Evolutionary conservation across 2,888 invertebrate genomes (phyloP).

Genomic region (Synanthedon andrenaeformis): DNA sequence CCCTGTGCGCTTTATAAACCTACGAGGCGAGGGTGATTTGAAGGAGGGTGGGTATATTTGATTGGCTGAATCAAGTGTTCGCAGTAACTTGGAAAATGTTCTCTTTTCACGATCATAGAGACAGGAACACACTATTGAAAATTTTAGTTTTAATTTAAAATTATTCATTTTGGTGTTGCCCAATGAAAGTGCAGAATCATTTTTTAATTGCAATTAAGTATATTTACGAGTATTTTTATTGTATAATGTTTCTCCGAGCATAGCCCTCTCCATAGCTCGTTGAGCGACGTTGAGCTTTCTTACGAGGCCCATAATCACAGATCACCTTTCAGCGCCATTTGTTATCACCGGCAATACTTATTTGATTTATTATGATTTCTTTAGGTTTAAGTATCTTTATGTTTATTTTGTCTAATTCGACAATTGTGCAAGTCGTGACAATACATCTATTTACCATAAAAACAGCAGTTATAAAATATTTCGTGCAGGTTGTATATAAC

Average conservation of each 20-base stretch:
- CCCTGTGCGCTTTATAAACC: conserved; percentile 55
- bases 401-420: too few relatives aligned
- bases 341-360: too few relatives aligned
- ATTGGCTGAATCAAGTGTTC: conserved; percentile 76
- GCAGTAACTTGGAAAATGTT: conserved; percentile 68
- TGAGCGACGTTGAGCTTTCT: not conserved
- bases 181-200: too few relatives aligned
- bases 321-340: too few relatives aligned
- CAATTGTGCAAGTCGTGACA: not conserved
- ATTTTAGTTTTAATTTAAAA: not conserved
- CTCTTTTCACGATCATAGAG: conserved; percentile 53
- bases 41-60: conserved; percentile 69
- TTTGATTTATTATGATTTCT: too few relatives aligned
- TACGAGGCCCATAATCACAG: too few relatives aligned
- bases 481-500: too few relatives aligned
- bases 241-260: not conserved
- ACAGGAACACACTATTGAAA: conserved; percentile 37
- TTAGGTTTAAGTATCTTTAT: too few relatives aligned
- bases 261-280: not conserved
- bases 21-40: conserved; percentile 59
- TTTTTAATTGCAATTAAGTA: too few relatives aligned
- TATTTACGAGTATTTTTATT: too few relatives aligned
- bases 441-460: too few relatives aligned
- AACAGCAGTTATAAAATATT: too few relatives aligned
- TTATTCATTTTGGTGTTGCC: not conserved